phyloP scores from a whole-genome alignment of 2,888 invertebrate species.

The Caenorhabditis sinica region DNA sequence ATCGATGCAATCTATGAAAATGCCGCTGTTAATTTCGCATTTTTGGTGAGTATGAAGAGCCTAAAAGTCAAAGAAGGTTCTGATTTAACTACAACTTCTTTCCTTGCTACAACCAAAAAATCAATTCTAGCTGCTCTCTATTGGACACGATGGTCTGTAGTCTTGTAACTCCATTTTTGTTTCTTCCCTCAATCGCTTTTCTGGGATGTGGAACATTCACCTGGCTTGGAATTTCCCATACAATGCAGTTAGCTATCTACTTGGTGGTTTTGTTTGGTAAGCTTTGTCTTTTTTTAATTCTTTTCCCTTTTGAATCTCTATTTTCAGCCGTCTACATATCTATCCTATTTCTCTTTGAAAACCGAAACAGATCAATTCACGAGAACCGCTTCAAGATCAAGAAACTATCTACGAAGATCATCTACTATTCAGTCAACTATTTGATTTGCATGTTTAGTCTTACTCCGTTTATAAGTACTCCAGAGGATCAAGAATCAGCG shows the following conservation, averaged over 20 bases:
- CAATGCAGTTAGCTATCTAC: not conserved
- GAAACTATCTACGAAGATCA: not conserved
- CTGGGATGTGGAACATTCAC: not conserved
- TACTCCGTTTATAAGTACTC: not conserved
- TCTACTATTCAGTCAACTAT: not conserved
- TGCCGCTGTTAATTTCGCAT: not conserved
- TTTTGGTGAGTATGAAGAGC: constrained; percentile 19
- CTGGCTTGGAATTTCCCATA: constrained; percentile 2
- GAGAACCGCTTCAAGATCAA: constrained; percentile 5
- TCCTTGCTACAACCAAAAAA: not conserved
- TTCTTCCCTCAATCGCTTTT: constrained; percentile 23
- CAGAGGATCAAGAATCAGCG: not conserved
- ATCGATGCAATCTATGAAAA: constrained; percentile 10
- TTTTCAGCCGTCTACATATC: constrained; percentile 12
- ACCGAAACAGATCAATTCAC: not conserved
- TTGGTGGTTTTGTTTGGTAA: not conserved
- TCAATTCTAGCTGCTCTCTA: constrained; percentile 13
- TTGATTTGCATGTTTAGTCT: not conserved
- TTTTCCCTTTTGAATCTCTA: not conserved
- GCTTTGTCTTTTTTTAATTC: too few relatives aligned
- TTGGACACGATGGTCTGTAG: not conserved
- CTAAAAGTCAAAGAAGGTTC: too few relatives aligned
- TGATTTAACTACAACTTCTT: too few relatives aligned
- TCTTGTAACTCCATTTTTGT: constrained; percentile 6
- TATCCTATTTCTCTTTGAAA: constrained; percentile 2